Evolutionary conservation across 2,113 vertebrate genomes (phyloP).

Genomic region (Lucifuga dentata): DNA sequence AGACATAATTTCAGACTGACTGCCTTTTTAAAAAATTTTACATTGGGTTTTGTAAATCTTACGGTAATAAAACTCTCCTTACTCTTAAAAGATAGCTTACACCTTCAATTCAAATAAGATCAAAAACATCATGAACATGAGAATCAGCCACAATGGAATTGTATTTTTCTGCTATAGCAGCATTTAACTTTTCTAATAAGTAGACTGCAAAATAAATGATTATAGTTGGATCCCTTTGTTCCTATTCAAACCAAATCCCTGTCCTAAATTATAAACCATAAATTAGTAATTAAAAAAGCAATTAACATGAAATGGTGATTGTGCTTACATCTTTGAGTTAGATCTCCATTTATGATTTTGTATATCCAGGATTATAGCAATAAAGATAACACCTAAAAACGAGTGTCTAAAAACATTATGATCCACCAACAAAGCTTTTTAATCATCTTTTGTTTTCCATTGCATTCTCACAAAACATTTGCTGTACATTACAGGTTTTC

Average conservation of each 20-base stretch:
- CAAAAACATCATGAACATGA: not conserved
- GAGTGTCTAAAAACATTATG: not conserved
- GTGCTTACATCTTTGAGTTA: conserved; percentile 34
- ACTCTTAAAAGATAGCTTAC: not conserved
- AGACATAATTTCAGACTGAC: not conserved
- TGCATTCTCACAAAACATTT: not conserved
- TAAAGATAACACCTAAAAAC: not conserved
- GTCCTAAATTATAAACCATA: not conserved
- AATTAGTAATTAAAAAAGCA: not conserved
- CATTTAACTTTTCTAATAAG: conserved; percentile 4
- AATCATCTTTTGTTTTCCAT: not conserved
- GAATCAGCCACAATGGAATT: not conserved
- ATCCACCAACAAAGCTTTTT: conserved; percentile 5
- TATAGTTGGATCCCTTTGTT: conserved; percentile 14
- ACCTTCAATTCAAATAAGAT: not conserved
- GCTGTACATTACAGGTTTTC: not conserved
- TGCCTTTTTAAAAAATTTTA: conserved; percentile 7
- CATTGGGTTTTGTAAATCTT: not conserved
- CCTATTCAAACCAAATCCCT: conserved; percentile 22
- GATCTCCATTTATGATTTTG: conserved; percentile 7
- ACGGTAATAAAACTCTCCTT: not conserved
- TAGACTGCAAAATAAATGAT: conserved; percentile 24
- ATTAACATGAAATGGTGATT: conserved; percentile 26
- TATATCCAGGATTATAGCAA: not conserved
- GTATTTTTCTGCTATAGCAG: conserved; percentile 23